These are phyloP conservation scores for Clavelina lepadiformis DNA, from an alignment of 23 tunicate species.

Conservation along the genomic window DNA sequence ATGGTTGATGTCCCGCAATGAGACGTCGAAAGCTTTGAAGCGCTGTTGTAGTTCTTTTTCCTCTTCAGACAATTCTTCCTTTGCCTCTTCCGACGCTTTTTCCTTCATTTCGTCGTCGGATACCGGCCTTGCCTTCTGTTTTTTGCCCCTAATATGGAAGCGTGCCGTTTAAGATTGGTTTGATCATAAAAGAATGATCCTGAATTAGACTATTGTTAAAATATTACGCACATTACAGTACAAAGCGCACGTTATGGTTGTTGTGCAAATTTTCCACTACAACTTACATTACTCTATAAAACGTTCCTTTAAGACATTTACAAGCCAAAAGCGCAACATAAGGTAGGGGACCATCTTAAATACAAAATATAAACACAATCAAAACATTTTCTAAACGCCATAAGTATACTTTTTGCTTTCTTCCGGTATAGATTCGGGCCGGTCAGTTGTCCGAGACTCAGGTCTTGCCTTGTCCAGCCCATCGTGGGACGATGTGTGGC, in stretches of 20 bases:
- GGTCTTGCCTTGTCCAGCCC: conserved; percentile 39
- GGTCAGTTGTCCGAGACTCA: conserved; percentile 77
- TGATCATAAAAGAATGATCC: not conserved
- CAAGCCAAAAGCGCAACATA: too few relatives aligned
- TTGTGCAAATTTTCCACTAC: too few relatives aligned
- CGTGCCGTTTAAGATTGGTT: not conserved
- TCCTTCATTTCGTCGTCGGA: conserved; percentile 80
- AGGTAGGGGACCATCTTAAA: too few relatives aligned
- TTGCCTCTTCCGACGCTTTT: conserved; percentile 46
- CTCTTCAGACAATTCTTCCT: conserved; percentile 54
- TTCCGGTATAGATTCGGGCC: conserved; percentile 52
- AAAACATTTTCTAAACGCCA: too few relatives aligned
- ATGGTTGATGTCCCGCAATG: conserved; percentile 39
- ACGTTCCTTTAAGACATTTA: too few relatives aligned
- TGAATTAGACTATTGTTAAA: too few relatives aligned
- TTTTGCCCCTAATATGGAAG: conserved; percentile 42
- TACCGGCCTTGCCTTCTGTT: conserved; percentile 46
- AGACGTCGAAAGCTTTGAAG: conserved; percentile 61
- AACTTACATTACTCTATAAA: too few relatives aligned
- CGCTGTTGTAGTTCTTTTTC: conserved; percentile 42
- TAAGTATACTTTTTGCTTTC: conserved; percentile 76
- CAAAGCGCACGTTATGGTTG: too few relatives aligned
- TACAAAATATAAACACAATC: too few relatives aligned
- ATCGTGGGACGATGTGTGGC: conserved; percentile 60
- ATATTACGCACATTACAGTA: too few relatives aligned